Conservation (phyloP, 2,113 vertebrate genomes). For the Microtus ochrogaster region DNA sequence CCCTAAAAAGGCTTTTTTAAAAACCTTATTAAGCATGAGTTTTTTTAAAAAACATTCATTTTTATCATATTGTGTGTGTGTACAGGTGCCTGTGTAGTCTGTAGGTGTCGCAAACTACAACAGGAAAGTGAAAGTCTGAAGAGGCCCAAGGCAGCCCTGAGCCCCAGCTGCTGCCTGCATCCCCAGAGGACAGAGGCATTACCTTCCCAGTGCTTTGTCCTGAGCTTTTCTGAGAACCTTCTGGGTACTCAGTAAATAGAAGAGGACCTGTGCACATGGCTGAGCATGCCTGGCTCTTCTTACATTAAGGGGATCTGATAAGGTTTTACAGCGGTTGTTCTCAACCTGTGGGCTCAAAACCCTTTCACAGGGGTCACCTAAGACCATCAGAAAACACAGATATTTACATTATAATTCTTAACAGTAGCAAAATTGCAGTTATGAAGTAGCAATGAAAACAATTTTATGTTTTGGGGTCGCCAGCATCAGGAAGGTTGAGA, state of each 20-base stretch:
- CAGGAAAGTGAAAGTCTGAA: not conserved
- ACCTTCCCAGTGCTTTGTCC: fast-evolving
- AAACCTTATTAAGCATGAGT: not conserved
- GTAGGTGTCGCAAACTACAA: constrained; percentile 88
- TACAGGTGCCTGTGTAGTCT: not conserved
- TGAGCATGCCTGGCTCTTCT: not conserved
- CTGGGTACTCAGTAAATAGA: not conserved
- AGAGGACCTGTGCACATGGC: not conserved
- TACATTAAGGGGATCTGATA: fast-evolving
- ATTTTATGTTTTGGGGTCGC: not conserved
- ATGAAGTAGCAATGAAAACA: not conserved
- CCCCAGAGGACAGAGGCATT: fast-evolving
- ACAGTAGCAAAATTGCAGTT: not conserved
- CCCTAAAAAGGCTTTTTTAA: constrained; percentile 31
- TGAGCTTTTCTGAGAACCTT: not conserved
- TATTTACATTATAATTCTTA: not conserved
- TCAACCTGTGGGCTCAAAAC: not conserved
- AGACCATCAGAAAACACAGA: not conserved
- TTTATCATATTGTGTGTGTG: not conserved
- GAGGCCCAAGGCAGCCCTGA: fast-evolving
- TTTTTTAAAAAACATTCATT: not conserved
- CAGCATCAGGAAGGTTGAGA: not conserved
- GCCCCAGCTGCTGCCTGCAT: not conserved
- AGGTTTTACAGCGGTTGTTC: not conserved
- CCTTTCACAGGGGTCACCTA: not conserved